These are phyloP conservation scores for Saguinus midas DNA, from an alignment of 2,113 vertebrate species.

Conservation along the genomic window DNA sequence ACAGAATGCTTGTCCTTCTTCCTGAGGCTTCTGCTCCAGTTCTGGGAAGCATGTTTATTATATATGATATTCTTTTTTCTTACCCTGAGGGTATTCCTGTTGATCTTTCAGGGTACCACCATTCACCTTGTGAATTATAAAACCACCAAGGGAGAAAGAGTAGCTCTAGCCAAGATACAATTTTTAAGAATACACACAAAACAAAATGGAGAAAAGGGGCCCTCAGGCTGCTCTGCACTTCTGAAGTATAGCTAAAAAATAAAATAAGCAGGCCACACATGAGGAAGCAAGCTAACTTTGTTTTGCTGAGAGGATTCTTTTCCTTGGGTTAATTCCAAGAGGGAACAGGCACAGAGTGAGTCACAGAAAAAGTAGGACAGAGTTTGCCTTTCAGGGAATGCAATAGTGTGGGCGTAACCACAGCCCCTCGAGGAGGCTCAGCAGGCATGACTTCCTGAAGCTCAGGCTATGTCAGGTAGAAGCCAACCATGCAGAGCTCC, in stretches of 20 bases:
- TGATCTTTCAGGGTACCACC: constrained; percentile 46
- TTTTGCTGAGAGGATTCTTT: constrained; percentile 73
- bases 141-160: constrained; percentile 41
- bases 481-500: not conserved
- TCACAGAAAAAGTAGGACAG: constrained; percentile 67
- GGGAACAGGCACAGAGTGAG: not conserved
- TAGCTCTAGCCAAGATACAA: constrained; percentile 40
- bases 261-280: constrained; percentile 58
- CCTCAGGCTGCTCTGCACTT: constrained; percentile 59
- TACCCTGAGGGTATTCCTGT: constrained; percentile 41
- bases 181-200: constrained; percentile 55
- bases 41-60: constrained; percentile 60
- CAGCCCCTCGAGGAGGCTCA: not conserved
- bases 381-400: constrained; percentile 64
- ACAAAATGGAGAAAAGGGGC: constrained; percentile 53
- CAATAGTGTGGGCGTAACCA: not conserved
- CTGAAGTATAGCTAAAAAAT: constrained; percentile 54
- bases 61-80: constrained; percentile 53
- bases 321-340: constrained; percentile 68
- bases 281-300: constrained; percentile 58
- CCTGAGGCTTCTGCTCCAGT: constrained; percentile 32
- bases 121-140: constrained; percentile 47
- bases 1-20: constrained; percentile 60
- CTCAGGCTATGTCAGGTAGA: not conserved
- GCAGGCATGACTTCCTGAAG: not conserved